Evolutionary conservation across 2,797 vertebrate species (phyloP).

Genomic region (Notolepis coatsorum): DNA sequence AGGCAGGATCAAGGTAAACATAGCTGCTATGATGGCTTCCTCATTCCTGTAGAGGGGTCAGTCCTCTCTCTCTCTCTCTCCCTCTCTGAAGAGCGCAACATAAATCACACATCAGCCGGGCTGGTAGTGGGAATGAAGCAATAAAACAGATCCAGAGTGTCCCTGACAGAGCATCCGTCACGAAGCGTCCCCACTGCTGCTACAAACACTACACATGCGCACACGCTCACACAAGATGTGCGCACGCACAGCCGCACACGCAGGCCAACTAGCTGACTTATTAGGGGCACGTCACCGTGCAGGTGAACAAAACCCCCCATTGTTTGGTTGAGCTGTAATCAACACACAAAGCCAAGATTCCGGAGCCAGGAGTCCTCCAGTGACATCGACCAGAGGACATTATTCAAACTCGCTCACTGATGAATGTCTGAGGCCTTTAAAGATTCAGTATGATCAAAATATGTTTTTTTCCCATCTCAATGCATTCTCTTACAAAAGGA

Average conservation of each 20-base stretch:
- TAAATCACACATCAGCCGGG: slow-evolving; percentile 71
- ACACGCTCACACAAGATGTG: neutral
- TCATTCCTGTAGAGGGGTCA: slow-evolving; percentile 27
- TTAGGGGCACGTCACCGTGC: too few species aligned
- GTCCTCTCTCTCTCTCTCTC: slow-evolving; percentile 15
- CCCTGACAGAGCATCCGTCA: slow-evolving; percentile 70
- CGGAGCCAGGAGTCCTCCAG: too few species aligned
- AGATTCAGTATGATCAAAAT: too few species aligned
- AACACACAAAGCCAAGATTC: too few species aligned
- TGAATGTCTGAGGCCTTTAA: too few species aligned
- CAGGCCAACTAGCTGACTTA: too few species aligned
- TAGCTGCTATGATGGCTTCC: slow-evolving; percentile 43
- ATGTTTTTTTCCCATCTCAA: too few species aligned
- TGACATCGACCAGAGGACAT: too few species aligned
- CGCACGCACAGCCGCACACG: slow-evolving; percentile 37
- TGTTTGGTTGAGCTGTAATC: too few species aligned
- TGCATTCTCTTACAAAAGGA: too few species aligned
- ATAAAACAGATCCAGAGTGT: slow-evolving; percentile 71
- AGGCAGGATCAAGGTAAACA: slow-evolving; percentile 68
- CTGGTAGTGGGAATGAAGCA: slow-evolving; percentile 67
- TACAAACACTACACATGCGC: neutral
- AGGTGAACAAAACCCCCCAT: too few species aligned
- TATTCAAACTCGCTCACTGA: too few species aligned
- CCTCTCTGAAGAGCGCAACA: slow-evolving; percentile 55
- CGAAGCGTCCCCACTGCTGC: slow-evolving; percentile 61